phyloP scores from a whole-genome alignment of 2,797 vertebrate species.

The Labroides dimidiatus region DNA sequence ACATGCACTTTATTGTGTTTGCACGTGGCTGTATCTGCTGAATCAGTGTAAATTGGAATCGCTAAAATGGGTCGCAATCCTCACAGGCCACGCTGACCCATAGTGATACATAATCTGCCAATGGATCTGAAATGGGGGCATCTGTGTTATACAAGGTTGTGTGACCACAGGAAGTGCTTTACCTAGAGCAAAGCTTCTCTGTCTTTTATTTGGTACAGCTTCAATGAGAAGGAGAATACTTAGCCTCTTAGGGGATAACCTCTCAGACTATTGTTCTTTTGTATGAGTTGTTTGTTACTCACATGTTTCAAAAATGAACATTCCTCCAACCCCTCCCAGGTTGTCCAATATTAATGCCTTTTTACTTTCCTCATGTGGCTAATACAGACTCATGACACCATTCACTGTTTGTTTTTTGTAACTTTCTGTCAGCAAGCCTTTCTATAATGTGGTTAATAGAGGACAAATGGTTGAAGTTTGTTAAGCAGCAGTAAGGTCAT shows the following conservation, averaged over 20 bases:
- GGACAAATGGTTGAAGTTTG: too few species aligned
- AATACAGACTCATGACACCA: too few species aligned
- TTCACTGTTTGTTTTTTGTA: too few species aligned
- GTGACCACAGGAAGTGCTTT: constrained; percentile 17
- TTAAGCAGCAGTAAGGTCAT: not conserved
- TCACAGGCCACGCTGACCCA: constrained; percentile 32
- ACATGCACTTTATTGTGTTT: constrained; percentile 60
- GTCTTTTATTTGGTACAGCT: not conserved
- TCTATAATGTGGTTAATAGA: too few species aligned
- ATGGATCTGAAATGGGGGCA: constrained; percentile 40
- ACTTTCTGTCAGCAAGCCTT: too few species aligned
- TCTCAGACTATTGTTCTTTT: not conserved
- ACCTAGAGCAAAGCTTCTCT: constrained; percentile 12
- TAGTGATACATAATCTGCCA: constrained; percentile 33
- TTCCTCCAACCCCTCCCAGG: too few species aligned
- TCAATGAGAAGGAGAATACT: not conserved
- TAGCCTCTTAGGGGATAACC: constrained; percentile 13
- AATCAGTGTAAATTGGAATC: constrained; percentile 37
- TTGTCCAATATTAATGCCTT: too few species aligned
- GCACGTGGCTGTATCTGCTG: constrained; percentile 37
- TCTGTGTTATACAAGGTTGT: constrained; percentile 35
- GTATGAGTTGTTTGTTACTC: not conserved
- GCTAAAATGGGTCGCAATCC: constrained; percentile 34
- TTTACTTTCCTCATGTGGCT: too few species aligned
- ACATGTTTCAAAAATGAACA: too few species aligned